Conservation (phyloP, 1,140 invertebrate species). For the Pentalonia nigronervosa region DNA sequence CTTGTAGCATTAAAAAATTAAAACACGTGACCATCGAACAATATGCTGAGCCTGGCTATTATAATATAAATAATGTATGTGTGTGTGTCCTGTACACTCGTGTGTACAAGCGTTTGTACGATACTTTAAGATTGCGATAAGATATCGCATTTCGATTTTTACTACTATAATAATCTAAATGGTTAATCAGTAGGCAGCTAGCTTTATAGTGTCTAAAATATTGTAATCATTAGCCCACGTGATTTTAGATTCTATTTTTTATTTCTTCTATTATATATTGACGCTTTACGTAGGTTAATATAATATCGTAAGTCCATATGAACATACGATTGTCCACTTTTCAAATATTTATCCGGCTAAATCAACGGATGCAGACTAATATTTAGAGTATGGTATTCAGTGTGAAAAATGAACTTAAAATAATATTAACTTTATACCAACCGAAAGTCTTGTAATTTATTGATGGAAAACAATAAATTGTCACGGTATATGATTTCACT, state of each 20-base stretch:
- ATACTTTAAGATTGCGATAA: neutral
- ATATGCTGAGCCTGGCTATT: neutral
- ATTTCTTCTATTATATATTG: neutral
- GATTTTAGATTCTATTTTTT: conserved; percentile 9
- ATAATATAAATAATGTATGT: neutral
- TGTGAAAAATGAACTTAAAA: neutral
- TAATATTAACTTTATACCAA: neutral
- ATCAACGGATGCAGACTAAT: neutral
- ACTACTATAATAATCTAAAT: neutral
- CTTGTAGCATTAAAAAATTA: neutral
- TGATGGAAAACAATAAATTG: neutral
- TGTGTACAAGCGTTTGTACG: neutral
- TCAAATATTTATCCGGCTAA: neutral
- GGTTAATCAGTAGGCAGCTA: neutral
- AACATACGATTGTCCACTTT: neutral
- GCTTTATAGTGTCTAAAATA: neutral
- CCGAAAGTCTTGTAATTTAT: neutral
- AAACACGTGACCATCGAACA: neutral
- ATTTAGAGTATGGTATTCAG: neutral
- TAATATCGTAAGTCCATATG: neutral
- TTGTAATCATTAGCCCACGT: neutral
- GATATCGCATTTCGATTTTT: neutral
- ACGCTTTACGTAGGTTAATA: neutral
- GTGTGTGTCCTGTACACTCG: neutral
- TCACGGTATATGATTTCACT: neutral